Evolutionary conservation across 2,113 vertebrate genomes (phyloP), one percentile per base, ranked within the genome.

Genomic region (Aythya baeri): DNA sequence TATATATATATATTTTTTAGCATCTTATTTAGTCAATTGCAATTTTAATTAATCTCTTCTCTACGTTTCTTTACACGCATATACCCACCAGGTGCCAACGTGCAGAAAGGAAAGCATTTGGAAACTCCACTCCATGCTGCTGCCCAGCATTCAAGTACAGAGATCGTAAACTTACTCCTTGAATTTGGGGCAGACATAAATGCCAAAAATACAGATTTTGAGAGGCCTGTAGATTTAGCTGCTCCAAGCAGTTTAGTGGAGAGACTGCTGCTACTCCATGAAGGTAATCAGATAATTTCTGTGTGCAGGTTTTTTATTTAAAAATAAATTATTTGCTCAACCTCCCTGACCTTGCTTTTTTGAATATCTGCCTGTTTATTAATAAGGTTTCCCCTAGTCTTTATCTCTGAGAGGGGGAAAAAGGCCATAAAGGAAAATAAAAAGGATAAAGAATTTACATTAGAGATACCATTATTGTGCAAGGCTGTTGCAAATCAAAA

Each of bases 131-230:
- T 99, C 52, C 99, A 99, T 11, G 99, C 98, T 18, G 99, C 99
- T 38, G 99, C 99, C 83, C 98, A 98, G 63, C 98, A 98, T 81
- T 97, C 98, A 97, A 98, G 98, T 92, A 95, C 97, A 7, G 98
- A 99, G 38, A 98, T 98, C 0, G 97, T 99, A 82, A 98, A 97
- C 86, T 96, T 99, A 72, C 98, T 99, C 91, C 97, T 99, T 77
- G 99, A 99, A 83, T 99, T 99, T 93, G 99, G 99, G 44, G 99
- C 99, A 2, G 98, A 99, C 77, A 98, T 99, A 91, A 99, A 99
- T 50, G 98, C 98, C 91, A 98, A 98, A 93, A 99, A 99, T 87
- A 97, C 96, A 66, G 99, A 99, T 59, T 98, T 98, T 67, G 98
- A 99, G 96, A 97, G 99, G 72, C 98, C 99, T 13, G 96, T 99